Evolutionary conservation across 2,888 invertebrate species (phyloP).

Genomic region (Mystacides longicornis): DNA sequence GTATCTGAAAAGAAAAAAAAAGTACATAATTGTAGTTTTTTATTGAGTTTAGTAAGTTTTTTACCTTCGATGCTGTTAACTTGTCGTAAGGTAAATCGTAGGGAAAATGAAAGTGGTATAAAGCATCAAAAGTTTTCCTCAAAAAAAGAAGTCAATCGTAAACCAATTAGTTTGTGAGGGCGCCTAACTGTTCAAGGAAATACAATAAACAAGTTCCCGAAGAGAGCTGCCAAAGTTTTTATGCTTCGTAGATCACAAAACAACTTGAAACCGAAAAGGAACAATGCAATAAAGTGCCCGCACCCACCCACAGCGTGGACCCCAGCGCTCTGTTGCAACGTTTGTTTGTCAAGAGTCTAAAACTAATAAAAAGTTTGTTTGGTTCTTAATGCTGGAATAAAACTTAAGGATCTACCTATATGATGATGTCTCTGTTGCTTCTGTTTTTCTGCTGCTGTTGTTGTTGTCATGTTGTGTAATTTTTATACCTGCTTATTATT

Average conservation of each 20-base stretch:
- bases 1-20: no score
- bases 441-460: no score
- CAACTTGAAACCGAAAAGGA: conserved; percentile 9
- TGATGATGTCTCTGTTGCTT: no score
- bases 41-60: no score
- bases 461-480: no score
- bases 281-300: conserved; percentile 15
- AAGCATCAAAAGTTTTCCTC: neutral
- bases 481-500: no score
- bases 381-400: neutral
- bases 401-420: conserved; percentile 1
- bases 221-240: conserved; percentile 6
- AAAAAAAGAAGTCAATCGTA: conserved; percentile 1
- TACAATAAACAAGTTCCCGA: neutral
- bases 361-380: conserved; percentile 2
- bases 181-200: conserved; percentile 3
- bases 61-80: no score
- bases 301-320: conserved; percentile 7
- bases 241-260: conserved; percentile 11
- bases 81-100: no score
- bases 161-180: conserved; percentile 15
- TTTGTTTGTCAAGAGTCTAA: neutral
- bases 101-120: neutral
- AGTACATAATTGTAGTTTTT: no score
- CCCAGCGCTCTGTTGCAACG: neutral